Percentiles rank a stretch among this genome's conserved stretches.
Evolutionary conservation across 2,888 invertebrate species (phyloP).

Genomic region (Drosophila crucigera): DNA sequence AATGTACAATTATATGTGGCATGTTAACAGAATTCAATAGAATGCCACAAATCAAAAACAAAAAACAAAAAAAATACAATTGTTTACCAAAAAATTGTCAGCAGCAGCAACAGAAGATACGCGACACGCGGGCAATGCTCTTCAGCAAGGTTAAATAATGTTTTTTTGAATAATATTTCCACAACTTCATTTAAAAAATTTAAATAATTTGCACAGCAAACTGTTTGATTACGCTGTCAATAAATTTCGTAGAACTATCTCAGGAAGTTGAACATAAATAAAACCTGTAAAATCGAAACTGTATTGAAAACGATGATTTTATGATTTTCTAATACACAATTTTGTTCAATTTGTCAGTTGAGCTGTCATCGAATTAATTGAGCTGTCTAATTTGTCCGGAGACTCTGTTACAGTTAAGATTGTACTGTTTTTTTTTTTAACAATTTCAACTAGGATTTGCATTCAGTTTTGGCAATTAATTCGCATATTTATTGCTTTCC

Average conservation of each 20-base stretch:
- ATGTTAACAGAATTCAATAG: constrained; percentile 64
- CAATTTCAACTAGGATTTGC: constrained; percentile 43
- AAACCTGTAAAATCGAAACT: constrained; percentile 34
- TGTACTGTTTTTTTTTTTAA: constrained; percentile 1
- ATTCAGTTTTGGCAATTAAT: constrained; percentile 52
- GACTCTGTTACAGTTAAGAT: constrained; percentile 19
- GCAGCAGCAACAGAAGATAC: constrained; percentile 45
- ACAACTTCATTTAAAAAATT: constrained; percentile 1
- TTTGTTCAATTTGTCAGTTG: constrained; percentile 1
- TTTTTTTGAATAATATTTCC: constrained; percentile 18
- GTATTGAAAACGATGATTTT: constrained; percentile 27
- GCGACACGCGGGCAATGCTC: constrained; percentile 59
- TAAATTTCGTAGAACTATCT: constrained; percentile 14
- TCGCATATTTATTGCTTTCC: constrained; percentile 53
- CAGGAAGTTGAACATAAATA: constrained; percentile 33
- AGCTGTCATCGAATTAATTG: constrained; percentile 28
- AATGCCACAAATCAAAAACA: constrained; percentile 23
- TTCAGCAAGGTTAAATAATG: constrained; percentile 55
- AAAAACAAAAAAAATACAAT: constrained; percentile 42
- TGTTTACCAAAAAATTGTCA: constrained; percentile 63
- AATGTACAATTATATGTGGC: constrained; percentile 50
- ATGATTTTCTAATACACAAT: constrained; percentile 15
- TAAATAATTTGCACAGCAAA: constrained; percentile 8
- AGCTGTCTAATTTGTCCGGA: constrained; percentile 43
- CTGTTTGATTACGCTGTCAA: constrained; percentile 13